A percentile compares a stretch with the other conserved stretches of the same genome.
phyloP scores from a whole-genome alignment of 92 coral and sea anemone genomes.

The Blastomussa wellsi region DNA sequence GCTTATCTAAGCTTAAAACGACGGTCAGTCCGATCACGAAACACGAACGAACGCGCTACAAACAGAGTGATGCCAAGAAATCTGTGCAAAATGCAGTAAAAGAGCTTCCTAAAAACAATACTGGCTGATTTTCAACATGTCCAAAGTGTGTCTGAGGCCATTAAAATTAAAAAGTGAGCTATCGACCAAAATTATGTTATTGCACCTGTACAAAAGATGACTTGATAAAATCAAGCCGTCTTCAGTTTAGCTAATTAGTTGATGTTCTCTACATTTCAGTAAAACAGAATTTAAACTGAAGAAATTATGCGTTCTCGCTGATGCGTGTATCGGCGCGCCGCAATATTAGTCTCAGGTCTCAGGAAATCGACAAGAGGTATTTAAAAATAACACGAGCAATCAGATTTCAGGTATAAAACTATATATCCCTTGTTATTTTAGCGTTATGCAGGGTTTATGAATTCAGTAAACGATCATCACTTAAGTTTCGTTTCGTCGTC shows the following conservation, averaged over 20 bases:
- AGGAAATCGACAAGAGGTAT: conserved; percentile 26
- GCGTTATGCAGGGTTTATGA: not conserved
- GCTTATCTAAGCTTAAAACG: not conserved
- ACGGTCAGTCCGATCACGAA: conserved; percentile 3
- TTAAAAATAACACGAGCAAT: not conserved
- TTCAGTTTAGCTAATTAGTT: not conserved
- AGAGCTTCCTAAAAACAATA: not conserved
- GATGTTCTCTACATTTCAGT: not conserved
- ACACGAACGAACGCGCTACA: not conserved
- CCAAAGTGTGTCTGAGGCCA: not conserved
- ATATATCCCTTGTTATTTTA: conserved; percentile 8
- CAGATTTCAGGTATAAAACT: not conserved
- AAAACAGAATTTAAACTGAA: not conserved
- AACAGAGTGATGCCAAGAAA: not conserved
- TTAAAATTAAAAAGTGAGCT: not conserved
- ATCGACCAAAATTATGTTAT: not conserved
- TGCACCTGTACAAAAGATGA: not conserved
- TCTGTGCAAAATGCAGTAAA: not conserved
- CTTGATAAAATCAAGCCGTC: not conserved
- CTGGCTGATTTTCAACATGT: not conserved
- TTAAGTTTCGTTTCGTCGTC: not conserved
- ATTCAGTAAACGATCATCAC: not conserved
- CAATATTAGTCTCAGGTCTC: not conserved
- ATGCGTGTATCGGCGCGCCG: conserved; percentile 16
- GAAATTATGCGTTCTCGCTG: no score